phyloP scores from a whole-genome alignment of 2,113 vertebrate genomes.

The Acrocephalus kingi region DNA sequence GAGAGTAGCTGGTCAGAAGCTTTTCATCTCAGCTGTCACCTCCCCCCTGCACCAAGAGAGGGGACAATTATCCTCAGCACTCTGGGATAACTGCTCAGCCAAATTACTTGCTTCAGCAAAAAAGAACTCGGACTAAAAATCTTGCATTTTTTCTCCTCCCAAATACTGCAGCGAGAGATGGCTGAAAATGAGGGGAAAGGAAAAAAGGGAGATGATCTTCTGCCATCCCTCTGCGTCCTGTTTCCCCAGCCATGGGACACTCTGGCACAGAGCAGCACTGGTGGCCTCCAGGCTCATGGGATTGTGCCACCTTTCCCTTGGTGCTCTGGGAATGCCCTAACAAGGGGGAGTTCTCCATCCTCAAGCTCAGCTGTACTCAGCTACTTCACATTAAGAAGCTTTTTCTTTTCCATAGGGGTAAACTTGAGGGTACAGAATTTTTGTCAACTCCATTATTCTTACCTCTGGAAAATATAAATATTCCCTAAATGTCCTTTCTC shows the following conservation, averaged over 20 bases:
- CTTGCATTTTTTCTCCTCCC: fast-evolving
- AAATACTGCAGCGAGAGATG: not conserved
- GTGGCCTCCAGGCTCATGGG: not conserved
- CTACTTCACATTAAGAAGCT: not conserved
- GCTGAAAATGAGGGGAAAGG: not conserved
- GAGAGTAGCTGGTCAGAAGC: not conserved
- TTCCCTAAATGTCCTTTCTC: not conserved
- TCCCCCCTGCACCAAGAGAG: not conserved
- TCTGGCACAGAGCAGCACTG: not conserved
- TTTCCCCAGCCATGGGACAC: not conserved
- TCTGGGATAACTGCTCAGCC: not conserved
- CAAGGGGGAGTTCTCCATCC: not conserved
- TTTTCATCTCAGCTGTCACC: not conserved
- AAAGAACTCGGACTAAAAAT: not conserved
- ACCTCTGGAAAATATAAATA: not conserved
- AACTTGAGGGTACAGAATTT: not conserved
- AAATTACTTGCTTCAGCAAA: not conserved
- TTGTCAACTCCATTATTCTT: not conserved
- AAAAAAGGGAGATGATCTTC: not conserved
- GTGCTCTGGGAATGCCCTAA: not conserved
- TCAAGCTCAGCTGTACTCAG: not conserved
- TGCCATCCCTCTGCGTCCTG: not conserved
- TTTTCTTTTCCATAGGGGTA: not conserved
- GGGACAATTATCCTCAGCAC: not conserved
- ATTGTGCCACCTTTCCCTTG: not conserved